A percentile compares a stretch with the other conserved stretches of the same genome.
phyloP scores from a whole-genome alignment of 2,888 invertebrate species.

The Dolichomitus sp. region DNA sequence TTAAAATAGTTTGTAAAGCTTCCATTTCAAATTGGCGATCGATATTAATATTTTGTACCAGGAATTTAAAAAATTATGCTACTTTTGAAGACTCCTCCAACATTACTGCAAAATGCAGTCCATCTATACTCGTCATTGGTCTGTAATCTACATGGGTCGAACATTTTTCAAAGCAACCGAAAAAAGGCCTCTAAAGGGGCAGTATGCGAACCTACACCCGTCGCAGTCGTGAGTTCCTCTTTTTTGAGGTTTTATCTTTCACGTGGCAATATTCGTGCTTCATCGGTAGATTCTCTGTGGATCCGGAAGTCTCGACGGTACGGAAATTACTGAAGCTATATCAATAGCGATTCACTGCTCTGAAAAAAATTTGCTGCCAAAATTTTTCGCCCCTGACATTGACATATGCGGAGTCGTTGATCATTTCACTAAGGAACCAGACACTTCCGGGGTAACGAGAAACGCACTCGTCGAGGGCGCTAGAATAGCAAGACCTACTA shows the following conservation, averaged over 20 bases:
- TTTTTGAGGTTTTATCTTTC: constrained; percentile 2
- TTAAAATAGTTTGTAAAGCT: constrained; percentile 27
- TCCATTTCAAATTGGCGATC: constrained; percentile 2
- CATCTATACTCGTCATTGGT: constrained; percentile 6
- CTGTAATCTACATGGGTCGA: constrained; percentile 66
- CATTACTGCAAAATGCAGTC: constrained; percentile 12
- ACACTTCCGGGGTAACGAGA: constrained; percentile 74
- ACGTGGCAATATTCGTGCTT: not conserved
- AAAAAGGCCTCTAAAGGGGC: constrained; percentile 44
- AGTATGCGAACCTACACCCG: constrained; percentile 68
- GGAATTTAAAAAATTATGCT: constrained; percentile 29
- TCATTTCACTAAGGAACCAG: constrained; percentile 74
- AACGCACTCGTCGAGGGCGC: constrained; percentile 88
- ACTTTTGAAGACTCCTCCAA: not conserved
- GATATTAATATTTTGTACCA: not conserved
- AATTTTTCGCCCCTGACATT: constrained; percentile 78
- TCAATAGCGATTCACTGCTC: constrained; percentile 81
- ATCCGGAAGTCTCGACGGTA: constrained; percentile 88
- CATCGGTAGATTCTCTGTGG: constrained; percentile 86
- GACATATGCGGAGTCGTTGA: constrained; percentile 72
- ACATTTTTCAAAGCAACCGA: constrained; percentile 37
- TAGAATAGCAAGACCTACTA: constrained; percentile 86
- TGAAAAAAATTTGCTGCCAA: constrained; percentile 70
- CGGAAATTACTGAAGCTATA: constrained; percentile 87
- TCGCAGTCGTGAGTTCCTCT: constrained; percentile 70